Evolutionary conservation across 1,140 invertebrate species (phyloP).

Genomic region (Heliconius nattereri): DNA sequence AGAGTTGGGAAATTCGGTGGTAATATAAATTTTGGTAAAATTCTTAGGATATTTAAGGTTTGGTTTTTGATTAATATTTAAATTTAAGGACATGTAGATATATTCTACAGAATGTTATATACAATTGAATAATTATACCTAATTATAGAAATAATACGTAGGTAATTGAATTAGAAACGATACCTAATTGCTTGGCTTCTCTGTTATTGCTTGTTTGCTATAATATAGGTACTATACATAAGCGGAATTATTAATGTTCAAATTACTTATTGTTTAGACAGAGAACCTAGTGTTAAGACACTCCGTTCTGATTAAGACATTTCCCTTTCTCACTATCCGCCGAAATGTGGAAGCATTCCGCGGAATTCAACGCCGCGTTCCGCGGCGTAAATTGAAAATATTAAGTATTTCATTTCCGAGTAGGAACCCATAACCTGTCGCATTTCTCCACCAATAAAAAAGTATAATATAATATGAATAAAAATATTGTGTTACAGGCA

Average conservation of each 20-base stretch:
- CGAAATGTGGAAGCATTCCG: too few relatives aligned
- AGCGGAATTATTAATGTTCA: background rate
- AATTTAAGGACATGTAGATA: background rate
- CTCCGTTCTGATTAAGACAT: too few relatives aligned
- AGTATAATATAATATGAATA: background rate
- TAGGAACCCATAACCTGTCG: too few relatives aligned
- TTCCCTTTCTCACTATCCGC: too few relatives aligned
- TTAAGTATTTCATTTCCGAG: too few relatives aligned
- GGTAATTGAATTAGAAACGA: background rate
- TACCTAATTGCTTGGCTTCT: background rate
- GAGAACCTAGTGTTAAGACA: too few relatives aligned
- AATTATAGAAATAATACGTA: background rate
- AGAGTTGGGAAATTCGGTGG: background rate
- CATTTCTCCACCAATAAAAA: too few relatives aligned
- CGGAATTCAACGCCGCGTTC: too few relatives aligned
- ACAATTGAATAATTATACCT: too few relatives aligned
- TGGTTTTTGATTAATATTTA: background rate
- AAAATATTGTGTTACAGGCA: background rate
- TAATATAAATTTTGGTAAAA: conserved; percentile 2
- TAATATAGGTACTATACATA: background rate
- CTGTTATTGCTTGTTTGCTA: background rate
- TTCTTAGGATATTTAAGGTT: background rate
- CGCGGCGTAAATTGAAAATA: too few relatives aligned
- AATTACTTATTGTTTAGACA: background rate
- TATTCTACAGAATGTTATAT: background rate